Evolutionary conservation across 2,797 vertebrate species (phyloP).

Genomic region (Cirrhinus mrigala): DNA sequence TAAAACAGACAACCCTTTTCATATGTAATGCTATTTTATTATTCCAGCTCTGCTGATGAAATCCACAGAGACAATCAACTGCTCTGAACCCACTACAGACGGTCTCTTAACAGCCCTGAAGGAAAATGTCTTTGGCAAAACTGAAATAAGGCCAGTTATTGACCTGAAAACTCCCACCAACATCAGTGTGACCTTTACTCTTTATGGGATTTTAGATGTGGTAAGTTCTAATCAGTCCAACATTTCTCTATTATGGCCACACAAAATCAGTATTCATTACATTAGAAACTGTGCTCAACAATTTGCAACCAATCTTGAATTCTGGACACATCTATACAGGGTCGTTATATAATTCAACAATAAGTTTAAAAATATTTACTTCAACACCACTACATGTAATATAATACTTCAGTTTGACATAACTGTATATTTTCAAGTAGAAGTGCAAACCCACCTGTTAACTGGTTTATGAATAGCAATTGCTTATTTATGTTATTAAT

Average conservation of each 20-base stretch:
- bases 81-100: slow-evolving; percentile 37
- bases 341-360: neutral
- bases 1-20: neutral
- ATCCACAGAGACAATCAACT: slow-evolving; percentile 25
- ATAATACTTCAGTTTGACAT: neutral
- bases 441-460: neutral
- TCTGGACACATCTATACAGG: neutral
- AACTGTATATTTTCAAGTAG: neutral
- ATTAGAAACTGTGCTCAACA: neutral
- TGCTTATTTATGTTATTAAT: neutral
- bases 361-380: neutral
- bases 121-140: slow-evolving; percentile 50
- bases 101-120: slow-evolving; percentile 44
- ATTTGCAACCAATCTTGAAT: too few relatives aligned
- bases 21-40: neutral
- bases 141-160: slow-evolving; percentile 55
- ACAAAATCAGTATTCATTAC: neutral
- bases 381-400: neutral
- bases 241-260: neutral
- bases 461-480: neutral
- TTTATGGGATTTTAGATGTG: slow-evolving; percentile 65
- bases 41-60: slow-evolving; percentile 2
- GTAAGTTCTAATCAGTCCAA: slow-evolving; percentile 38
- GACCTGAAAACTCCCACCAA: slow-evolving; percentile 53
- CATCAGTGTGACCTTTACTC: slow-evolving; percentile 61